phyloP scores from a whole-genome alignment of 2,113 vertebrate genomes.

The Salvator merianae region DNA sequence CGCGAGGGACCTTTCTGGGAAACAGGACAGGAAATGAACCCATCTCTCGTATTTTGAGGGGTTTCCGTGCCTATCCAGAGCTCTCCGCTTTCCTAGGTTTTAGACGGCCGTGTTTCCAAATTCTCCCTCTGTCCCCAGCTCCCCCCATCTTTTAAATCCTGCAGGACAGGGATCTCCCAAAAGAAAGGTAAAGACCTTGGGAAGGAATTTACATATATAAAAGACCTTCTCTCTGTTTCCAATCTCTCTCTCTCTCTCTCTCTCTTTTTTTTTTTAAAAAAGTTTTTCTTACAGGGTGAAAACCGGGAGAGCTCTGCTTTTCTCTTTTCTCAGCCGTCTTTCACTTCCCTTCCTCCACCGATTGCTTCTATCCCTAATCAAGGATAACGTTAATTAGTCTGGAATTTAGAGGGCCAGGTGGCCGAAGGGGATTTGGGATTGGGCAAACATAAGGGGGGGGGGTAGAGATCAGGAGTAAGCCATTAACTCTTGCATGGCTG shows the following conservation, averaged over 20 bases:
- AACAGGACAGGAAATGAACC: no score
- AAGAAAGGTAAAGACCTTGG: no score
- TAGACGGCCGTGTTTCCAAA: not conserved
- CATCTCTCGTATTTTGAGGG: no score
- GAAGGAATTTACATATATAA: no score
- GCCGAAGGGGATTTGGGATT: not conserved
- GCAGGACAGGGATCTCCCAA: no score
- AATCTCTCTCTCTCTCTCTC: no score
- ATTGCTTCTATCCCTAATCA: not conserved
- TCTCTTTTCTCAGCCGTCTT: not conserved
- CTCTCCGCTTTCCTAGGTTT: not conserved
- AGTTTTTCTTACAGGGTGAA: no score
- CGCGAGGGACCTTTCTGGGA: no score
- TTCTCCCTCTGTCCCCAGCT: not conserved
- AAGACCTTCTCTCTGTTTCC: no score
- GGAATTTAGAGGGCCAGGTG: constrained; percentile 26
- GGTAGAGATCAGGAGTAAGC: not conserved
- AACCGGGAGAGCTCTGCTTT: no score
- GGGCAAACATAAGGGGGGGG: not conserved
- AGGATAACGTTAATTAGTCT: constrained; percentile 32
- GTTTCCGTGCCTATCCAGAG: no score
- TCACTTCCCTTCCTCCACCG: not conserved
- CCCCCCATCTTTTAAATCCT: not conserved
- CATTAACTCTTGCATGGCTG: not conserved
- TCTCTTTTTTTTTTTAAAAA: not conserved